These are phyloP conservation scores for Corythornis vintsioides DNA, from an alignment of 2,113 vertebrate species.

Conservation along the genomic window DNA sequence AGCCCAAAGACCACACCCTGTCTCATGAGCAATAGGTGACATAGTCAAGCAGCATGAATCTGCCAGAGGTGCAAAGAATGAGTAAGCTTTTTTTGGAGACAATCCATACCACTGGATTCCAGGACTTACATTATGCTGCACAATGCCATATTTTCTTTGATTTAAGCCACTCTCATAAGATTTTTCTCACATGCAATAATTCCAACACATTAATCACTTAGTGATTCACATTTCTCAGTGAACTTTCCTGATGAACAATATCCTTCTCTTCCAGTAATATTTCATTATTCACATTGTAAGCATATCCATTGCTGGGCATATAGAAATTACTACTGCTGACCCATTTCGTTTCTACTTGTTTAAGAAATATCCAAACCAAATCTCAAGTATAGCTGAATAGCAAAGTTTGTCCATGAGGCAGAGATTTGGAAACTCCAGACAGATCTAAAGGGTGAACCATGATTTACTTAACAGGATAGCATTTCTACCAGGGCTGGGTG, in stretches of 20 bases:
- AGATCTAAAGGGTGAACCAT: background rate
- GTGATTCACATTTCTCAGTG: background rate
- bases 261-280: background rate
- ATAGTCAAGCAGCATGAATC: slow-evolving; percentile 14
- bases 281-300: background rate
- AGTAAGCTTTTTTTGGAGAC: slow-evolving; percentile 26
- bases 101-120: background rate
- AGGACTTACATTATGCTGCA: background rate
- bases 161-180: background rate
- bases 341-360: background rate
- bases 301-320: background rate
- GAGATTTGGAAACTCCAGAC: background rate
- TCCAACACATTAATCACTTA: background rate
- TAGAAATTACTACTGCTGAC: background rate
- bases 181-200: background rate
- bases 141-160: background rate
- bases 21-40: background rate
- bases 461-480: background rate
- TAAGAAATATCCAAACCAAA: background rate
- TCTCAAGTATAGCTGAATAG: background rate
- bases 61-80: slow-evolving; percentile 35
- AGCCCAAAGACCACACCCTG: slow-evolving; percentile 11
- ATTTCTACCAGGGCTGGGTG: background rate
- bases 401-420: background rate
- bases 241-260: background rate